These are phyloP conservation scores for Agrochola circellaris DNA, from an alignment of 2,888 invertebrate species.

Conservation along the genomic window DNA sequence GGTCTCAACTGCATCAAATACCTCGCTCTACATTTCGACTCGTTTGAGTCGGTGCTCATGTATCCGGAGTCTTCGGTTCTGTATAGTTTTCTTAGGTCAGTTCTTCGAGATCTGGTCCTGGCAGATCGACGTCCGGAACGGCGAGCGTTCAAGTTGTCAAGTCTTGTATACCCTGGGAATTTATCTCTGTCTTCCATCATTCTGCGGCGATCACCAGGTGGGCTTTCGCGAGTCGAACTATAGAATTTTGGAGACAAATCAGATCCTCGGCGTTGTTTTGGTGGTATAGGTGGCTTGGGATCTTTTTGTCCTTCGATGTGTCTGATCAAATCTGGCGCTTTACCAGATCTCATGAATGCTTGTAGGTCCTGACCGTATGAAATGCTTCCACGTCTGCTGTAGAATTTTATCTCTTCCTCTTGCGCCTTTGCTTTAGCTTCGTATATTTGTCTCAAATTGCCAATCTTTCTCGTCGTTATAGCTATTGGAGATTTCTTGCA, in stretches of 20 bases:
- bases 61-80: slow-evolving; percentile 95
- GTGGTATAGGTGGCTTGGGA: slow-evolving; percentile 85
- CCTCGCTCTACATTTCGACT: slow-evolving; percentile 89
- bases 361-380: slow-evolving; percentile 81
- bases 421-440: slow-evolving; percentile 92
- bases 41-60: slow-evolving; percentile 95
- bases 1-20: slow-evolving; percentile 87
- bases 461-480: slow-evolving; percentile 91
- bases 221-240: slow-evolving; percentile 76
- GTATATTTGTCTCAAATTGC: slow-evolving; percentile 94
- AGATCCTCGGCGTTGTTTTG: slow-evolving; percentile 80
- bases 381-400: slow-evolving; percentile 83
- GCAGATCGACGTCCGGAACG: slow-evolving; percentile 85
- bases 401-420: slow-evolving; percentile 77
- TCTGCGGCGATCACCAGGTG: slow-evolving; percentile 80
- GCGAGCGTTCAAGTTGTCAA: slow-evolving; percentile 81
- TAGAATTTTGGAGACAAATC: slow-evolving; percentile 79
- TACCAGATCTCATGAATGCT: slow-evolving; percentile 78
- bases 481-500: slow-evolving; percentile 77
- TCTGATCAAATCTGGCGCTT: slow-evolving; percentile 82
- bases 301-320: slow-evolving; percentile 79
- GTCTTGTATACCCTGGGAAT: slow-evolving; percentile 79
- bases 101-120: slow-evolving; percentile 83
- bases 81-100: slow-evolving; percentile 84
- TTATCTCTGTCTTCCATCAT: slow-evolving; percentile 83